Conservation (phyloP, 2,888 invertebrate genomes). For the Panzeria rudis region DNA sequence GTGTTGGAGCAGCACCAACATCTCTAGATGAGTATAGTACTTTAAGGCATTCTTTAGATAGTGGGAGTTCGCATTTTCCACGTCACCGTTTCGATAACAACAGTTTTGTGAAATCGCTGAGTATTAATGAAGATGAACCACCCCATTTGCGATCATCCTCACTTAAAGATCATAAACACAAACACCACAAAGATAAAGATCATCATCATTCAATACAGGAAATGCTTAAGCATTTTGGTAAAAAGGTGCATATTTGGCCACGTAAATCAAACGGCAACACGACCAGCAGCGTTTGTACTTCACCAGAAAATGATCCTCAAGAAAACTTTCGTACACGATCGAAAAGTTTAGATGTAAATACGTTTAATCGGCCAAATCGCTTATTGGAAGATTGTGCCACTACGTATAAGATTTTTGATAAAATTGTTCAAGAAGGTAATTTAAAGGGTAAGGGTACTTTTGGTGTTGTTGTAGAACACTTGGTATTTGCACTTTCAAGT, state of each 20-base stretch:
- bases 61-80: constrained; percentile 48
- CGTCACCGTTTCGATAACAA: constrained; percentile 82
- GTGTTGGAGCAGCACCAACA: constrained; percentile 79
- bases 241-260: constrained; percentile 90
- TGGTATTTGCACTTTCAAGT: constrained; percentile 73
- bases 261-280: constrained; percentile 85
- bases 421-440: constrained; percentile 90
- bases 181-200: constrained; percentile 61
- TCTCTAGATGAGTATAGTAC: constrained; percentile 81
- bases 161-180: constrained; percentile 74
- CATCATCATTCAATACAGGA: constrained; percentile 91
- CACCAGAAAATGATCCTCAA: constrained; percentile 84
- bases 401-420: constrained; percentile 92
- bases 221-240: constrained; percentile 89
- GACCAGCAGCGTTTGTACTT: constrained; percentile 84
- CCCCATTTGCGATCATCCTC: constrained; percentile 62
- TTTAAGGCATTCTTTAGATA: constrained; percentile 74
- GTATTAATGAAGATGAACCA: constrained; percentile 77
- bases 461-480: constrained; percentile 48
- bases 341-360: constrained; percentile 89
- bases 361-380: constrained; percentile 83
- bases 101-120: constrained; percentile 81
- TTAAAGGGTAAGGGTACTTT: constrained; percentile 58
- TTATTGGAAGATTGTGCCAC: constrained; percentile 90
- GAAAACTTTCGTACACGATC: constrained; percentile 91